Evolutionary conservation across 2,113 vertebrate genomes (phyloP), one percentile per base, ranked within the genome.

Genomic region (Corythaeola cristata): DNA sequence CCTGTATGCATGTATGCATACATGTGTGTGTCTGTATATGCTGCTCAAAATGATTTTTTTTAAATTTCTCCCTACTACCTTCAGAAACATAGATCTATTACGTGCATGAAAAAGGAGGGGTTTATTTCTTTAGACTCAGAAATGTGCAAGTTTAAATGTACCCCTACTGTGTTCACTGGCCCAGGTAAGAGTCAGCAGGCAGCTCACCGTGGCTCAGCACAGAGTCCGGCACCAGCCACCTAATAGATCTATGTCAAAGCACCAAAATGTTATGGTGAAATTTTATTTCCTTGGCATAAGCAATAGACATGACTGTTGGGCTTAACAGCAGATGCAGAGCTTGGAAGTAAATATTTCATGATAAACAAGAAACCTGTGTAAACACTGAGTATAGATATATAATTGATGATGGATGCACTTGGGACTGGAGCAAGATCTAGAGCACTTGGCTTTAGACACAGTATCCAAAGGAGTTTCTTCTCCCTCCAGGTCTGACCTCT

Each of bases 301-400:
- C 21, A 60, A 78, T 8, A 89, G 78, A 68, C 4, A 44, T 5
- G 87, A 35, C 62, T 37, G 2, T 59, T 72, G 19, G 37, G 39
- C 52, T 62, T 63, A 91, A 79, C 39, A 95, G 76, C 64, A 93
- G 84, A 95, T 78, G 86, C 35, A 84, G 84, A 96, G 71, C 32
- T 86, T 88, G 52, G 26, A 93, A 82, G 78, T 94, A 96, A 96
- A 97, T 93, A 82, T 96, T 96, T 96, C 19, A 91, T 78, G 33
- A 85, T 89, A 91, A 96, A 96, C 56, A 94, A 95, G 92, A 96
- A 86, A 89, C 44, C 75, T 85, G 35, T 78, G 76, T 92, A 95
- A 96, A 97, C 63, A 87, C 22, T 49, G 75, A 88, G 27, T 64
- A 27, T 49, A 73, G 56, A 92, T 97, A 92, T 37, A 85, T 89